Evolutionary conservation across 2,113 vertebrate species (phyloP).

Genomic region (Cephalopterus ornatus): DNA sequence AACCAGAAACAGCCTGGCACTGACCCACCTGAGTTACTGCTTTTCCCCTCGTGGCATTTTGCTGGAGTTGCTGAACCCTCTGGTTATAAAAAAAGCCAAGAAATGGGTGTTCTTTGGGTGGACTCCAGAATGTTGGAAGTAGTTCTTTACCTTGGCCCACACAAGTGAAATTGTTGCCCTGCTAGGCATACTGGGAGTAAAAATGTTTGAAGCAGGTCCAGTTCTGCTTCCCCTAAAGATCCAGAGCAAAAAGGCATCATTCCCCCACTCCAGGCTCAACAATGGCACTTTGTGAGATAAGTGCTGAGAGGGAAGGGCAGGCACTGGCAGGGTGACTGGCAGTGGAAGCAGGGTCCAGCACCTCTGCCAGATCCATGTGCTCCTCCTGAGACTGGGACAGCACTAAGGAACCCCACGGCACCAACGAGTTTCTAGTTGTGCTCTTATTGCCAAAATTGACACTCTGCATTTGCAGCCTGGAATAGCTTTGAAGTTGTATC

Average conservation of each 20-base stretch:
- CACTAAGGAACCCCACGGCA: rapidly evolving
- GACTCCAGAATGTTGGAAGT: neutral
- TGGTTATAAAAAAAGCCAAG: neutral
- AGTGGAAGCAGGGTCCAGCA: neutral
- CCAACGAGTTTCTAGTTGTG: rapidly evolving
- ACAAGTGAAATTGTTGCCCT: neutral
- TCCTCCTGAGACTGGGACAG: neutral
- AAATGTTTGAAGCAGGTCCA: neutral
- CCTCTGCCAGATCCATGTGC: neutral
- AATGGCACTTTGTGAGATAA: neutral
- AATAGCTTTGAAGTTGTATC: neutral
- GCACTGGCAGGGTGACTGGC: neutral
- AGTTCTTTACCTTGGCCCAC: constrained; percentile 25
- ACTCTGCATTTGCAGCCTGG: neutral
- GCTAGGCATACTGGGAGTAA: neutral
- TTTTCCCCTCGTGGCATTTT: neutral
- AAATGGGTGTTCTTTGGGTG: constrained; percentile 14
- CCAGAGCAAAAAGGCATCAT: neutral
- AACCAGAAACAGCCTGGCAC: neutral
- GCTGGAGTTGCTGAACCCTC: neutral
- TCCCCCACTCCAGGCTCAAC: neutral
- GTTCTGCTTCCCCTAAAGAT: neutral
- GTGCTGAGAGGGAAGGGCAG: neutral
- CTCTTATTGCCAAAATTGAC: neutral
- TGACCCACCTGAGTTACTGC: neutral